Base-by-base conservation (phyloP, 1,140 invertebrate genomes). In the Triops cancriformis region DNA sequence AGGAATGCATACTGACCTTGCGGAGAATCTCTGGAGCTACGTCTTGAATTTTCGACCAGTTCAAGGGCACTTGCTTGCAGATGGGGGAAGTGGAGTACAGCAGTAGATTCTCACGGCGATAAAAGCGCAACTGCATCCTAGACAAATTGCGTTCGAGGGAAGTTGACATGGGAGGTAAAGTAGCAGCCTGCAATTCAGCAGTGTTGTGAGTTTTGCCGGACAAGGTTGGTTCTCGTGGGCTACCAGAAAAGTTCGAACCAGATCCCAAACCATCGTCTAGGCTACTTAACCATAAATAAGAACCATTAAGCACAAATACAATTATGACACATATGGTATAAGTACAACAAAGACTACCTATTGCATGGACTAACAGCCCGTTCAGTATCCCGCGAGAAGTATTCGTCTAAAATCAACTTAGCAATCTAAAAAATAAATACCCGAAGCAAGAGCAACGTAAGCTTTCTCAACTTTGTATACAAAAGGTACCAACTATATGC, bases 321-420 rank as follows among this genome's bases (percentile, higher is more conserved):
- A 0, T 45, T 45, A 0, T 18, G n/a, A n/a, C 45, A 23, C 5
- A 64, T 64, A 64, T 64, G 1, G 3, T 45, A 12, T 45, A 45
- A 12, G 10, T 45, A 12, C 43, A 18, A 45, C 3, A 45, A 45
- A 18, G 1, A 45, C 6, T 64, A 64, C 51, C 51, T 64, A 76
- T 76, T 26, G 73, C 85, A 81, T 76, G 83, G 81, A 79, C 79
- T 82, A 77, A 83, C 84, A 80, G 85, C 84, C 77, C 87, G 86
- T 72, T 89, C 85, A 41, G 85, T 83, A 80, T 89, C 88, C 26
- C 88, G 87, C 75, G 87, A 86, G 83, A 95, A 95, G 84, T 93
- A 92, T 84, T 94, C 92, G 82, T 94, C 93, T 80, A 95, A 85
- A 75, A 94, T 90, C 80, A 94, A 86, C 86, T 94, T 94, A 73